A percentile compares a stretch with the other conserved stretches of the same genome.
Evolutionary conservation across 2,797 vertebrate genomes (phyloP).

Genomic region (Aratinga solstitialis): DNA sequence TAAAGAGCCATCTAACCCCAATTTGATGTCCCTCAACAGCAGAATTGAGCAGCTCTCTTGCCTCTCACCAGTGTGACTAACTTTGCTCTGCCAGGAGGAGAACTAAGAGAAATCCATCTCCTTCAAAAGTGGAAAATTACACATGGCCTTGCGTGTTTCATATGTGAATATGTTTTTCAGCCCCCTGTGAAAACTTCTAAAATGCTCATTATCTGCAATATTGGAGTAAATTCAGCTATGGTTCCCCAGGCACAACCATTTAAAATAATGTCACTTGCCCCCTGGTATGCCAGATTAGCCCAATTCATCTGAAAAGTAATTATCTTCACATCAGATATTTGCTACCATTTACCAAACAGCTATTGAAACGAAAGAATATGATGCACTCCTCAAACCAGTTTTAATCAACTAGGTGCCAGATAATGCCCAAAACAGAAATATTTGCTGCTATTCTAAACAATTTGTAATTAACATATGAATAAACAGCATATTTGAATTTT

Average conservation of each 20-base stretch:
- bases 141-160: background rate
- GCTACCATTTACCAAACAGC: background rate
- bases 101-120: background rate
- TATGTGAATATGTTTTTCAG: background rate
- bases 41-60: background rate
- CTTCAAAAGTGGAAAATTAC: background rate
- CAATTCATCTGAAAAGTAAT: background rate
- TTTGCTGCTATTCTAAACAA: background rate
- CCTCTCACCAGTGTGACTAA: background rate
- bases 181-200: background rate
- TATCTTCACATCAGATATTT: background rate
- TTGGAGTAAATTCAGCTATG: background rate
- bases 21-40: background rate
- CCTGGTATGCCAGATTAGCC: background rate
- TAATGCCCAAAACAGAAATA: background rate
- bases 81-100: background rate
- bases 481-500: conserved; percentile 1
- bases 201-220: background rate
- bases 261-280: background rate
- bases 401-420: background rate
- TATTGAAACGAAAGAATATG: background rate
- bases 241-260: background rate
- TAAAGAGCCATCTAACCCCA: conserved; percentile 1
- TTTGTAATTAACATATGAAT: background rate
- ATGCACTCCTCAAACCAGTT: background rate